These are phyloP conservation scores for Bactericera cockerelli DNA, from an alignment of 1,140 invertebrate species.

Conservation along the genomic window DNA sequence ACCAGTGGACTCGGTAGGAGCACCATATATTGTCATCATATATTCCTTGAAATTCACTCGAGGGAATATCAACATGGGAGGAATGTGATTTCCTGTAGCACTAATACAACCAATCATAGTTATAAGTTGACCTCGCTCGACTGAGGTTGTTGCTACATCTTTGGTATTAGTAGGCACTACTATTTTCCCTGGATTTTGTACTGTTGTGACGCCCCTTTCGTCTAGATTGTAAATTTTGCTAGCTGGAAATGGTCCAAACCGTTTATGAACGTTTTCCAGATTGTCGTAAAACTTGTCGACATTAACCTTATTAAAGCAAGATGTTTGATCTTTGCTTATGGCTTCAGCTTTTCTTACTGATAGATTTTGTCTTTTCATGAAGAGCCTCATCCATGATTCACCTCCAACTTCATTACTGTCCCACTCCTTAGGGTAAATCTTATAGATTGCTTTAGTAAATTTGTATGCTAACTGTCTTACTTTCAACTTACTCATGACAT, in stretches of 20 bases:
- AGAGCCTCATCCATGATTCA: background rate
- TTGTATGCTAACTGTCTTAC: background rate
- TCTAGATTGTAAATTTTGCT: conserved; percentile 23
- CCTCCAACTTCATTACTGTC: background rate
- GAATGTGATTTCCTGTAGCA: conserved; percentile 25
- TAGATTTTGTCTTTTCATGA: background rate
- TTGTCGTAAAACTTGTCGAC: background rate
- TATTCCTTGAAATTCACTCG: conserved; percentile 22
- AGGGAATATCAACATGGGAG: conserved; percentile 27
- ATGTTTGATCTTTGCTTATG: background rate
- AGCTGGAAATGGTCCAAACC: background rate
- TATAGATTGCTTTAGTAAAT: background rate
- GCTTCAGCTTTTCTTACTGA: background rate
- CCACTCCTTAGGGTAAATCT: background rate
- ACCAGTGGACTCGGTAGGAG: conserved; percentile 29
- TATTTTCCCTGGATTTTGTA: background rate
- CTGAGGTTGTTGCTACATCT: conserved; percentile 29
- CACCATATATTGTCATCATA: conserved; percentile 24
- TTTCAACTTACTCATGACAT: background rate
- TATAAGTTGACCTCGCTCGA: conserved; percentile 28
- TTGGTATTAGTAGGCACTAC: conserved; percentile 16
- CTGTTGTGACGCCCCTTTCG: conserved; percentile 14
- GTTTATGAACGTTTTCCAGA: background rate
- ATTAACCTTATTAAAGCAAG: background rate
- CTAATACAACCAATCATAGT: conserved; percentile 25